Evolutionary conservation across 1,140 invertebrate species (phyloP).

Genomic region (Metopolophium dirhodum): DNA sequence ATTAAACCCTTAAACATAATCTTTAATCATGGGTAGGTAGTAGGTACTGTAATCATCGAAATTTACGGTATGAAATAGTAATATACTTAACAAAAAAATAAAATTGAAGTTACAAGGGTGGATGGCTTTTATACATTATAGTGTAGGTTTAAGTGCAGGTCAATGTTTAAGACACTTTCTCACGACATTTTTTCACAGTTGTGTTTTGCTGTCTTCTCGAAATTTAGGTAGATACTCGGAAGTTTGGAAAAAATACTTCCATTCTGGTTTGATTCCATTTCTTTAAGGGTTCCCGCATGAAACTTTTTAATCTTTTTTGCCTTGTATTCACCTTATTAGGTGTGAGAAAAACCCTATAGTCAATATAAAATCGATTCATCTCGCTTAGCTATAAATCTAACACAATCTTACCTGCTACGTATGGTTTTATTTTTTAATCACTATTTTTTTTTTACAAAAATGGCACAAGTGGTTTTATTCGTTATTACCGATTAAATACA

Average conservation of each 20-base stretch:
- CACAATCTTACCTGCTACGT: background rate
- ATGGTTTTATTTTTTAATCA: background rate
- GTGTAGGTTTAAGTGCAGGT: background rate
- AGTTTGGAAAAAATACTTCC: background rate
- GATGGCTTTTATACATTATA: background rate
- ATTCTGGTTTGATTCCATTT: background rate
- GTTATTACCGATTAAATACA: background rate
- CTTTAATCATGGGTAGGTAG: background rate
- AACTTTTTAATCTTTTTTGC: background rate
- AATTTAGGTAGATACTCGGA: background rate
- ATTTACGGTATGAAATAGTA: background rate
- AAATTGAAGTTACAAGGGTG: background rate
- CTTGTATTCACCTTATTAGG: too few species aligned
- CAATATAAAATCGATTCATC: background rate
- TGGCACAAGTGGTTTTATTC: slow-evolving; percentile 13
- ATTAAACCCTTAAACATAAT: background rate
- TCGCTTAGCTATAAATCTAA: background rate
- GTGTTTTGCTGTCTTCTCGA: background rate
- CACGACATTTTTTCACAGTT: background rate
- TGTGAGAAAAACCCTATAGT: background rate
- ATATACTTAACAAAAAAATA: background rate
- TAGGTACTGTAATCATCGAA: background rate
- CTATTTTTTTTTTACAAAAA: background rate
- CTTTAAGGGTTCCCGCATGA: too few species aligned
- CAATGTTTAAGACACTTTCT: background rate